phyloP scores from a whole-genome alignment of 2,797 vertebrate genomes.

The Pygocentrus nattereri region DNA sequence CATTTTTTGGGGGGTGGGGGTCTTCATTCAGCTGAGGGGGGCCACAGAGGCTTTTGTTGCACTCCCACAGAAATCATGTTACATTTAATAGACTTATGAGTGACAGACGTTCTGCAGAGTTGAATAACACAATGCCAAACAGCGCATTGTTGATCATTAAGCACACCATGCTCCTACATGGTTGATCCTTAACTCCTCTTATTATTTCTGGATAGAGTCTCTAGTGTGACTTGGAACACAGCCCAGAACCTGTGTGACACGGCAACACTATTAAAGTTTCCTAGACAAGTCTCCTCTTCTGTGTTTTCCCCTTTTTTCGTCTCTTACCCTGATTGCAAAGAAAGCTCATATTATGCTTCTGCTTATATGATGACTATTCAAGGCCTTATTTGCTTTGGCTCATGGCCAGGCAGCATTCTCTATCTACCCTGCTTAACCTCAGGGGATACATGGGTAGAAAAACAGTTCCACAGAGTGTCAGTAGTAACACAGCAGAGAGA shows the following conservation, averaged over 20 bases:
- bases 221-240: constrained; percentile 70
- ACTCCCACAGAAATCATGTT: neutral
- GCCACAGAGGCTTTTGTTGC: neutral
- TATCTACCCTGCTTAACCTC: constrained; percentile 64
- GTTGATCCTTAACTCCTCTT: constrained; percentile 65
- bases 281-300: constrained; percentile 71
- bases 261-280: constrained; percentile 74
- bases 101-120: neutral
- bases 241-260: constrained; percentile 73
- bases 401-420: constrained; percentile 65
- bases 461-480: constrained; percentile 60
- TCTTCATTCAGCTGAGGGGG: neutral
- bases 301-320: constrained; percentile 52
- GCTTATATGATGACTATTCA: constrained; percentile 72
- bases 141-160: constrained; percentile 62
- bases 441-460: constrained; percentile 61
- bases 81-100: neutral
- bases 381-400: constrained; percentile 72
- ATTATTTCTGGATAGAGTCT: constrained; percentile 72
- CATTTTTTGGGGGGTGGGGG: neutral
- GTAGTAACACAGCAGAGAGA: constrained; percentile 55
- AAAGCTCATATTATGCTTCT: constrained; percentile 66
- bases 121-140: constrained; percentile 50
- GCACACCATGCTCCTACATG: constrained; percentile 55
- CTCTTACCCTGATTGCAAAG: constrained; percentile 55